phyloP scores from a whole-genome alignment of 2,888 invertebrate genomes.

The Timema cristinae region DNA sequence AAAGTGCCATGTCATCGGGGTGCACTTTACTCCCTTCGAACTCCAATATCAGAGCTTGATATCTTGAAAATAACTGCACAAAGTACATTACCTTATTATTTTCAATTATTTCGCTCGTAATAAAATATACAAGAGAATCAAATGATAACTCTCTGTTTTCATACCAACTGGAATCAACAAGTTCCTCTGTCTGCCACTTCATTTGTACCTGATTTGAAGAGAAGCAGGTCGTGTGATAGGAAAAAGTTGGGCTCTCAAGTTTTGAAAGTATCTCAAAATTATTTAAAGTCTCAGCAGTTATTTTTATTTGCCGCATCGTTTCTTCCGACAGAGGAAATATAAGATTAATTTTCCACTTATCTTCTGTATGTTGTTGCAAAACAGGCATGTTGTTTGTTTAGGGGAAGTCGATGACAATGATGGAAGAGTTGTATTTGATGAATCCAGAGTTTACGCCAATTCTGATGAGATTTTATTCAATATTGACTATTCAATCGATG shows the following conservation, averaged over 20 bases:
- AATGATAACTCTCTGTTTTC: neutral
- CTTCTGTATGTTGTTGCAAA: neutral
- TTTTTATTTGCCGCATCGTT: neutral
- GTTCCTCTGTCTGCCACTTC: neutral
- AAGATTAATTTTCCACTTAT: neutral
- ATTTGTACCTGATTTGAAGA: neutral
- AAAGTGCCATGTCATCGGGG: neutral
- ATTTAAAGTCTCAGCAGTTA: neutral
- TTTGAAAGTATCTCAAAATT: neutral
- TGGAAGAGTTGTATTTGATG: neutral
- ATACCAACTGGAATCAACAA: neutral
- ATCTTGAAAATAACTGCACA: conserved; percentile 3
- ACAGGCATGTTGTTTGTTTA: neutral
- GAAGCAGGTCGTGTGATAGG: neutral
- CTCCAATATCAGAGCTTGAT: conserved; percentile 2
- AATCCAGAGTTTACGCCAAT: neutral
- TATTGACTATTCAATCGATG: neutral
- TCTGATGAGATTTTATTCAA: neutral
- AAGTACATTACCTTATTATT: neutral
- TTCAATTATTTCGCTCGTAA: neutral
- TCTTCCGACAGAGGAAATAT: neutral
- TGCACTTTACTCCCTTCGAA: neutral
- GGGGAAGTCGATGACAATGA: neutral
- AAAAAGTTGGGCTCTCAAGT: neutral
- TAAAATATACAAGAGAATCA: neutral